These are phyloP conservation scores for Pseudorhombus dupliciocellatus DNA, from an alignment of 2,113 vertebrate species.

Conservation along the genomic window DNA sequence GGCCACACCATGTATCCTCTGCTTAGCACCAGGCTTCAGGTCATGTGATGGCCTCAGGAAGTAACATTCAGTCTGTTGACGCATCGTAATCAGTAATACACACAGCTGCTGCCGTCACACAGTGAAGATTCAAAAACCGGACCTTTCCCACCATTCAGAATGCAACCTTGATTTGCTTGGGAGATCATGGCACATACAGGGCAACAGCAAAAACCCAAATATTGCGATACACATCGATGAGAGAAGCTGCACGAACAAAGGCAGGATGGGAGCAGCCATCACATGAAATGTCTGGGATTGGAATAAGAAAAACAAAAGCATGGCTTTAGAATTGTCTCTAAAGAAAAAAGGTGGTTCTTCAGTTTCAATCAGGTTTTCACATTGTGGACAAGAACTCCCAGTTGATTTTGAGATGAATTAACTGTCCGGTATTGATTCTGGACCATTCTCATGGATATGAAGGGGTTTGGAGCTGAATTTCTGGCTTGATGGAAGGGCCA, in stretches of 20 bases:
- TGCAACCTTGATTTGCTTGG: neutral
- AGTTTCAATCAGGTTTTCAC: conserved; percentile 42
- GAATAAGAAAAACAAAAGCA: conserved; percentile 12
- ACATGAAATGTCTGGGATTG: conserved; percentile 24
- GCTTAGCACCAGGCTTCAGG: conserved; percentile 61
- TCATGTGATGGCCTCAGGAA: conserved; percentile 36
- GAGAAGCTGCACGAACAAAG: conserved; percentile 45
- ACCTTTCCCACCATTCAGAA: conserved; percentile 31
- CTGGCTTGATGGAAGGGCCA: neutral
- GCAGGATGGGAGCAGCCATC: conserved; percentile 22
- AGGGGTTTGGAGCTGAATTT: neutral
- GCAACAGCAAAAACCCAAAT: conserved; percentile 40
- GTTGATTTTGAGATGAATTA: conserved; percentile 17
- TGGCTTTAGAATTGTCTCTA: neutral
- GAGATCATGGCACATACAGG: conserved; percentile 54
- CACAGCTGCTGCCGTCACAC: conserved; percentile 10
- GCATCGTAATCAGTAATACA: conserved; percentile 22
- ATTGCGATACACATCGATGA: conserved; percentile 16
- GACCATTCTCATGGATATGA: neutral
- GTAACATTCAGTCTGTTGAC: conserved; percentile 52
- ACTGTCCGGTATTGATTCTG: neutral
- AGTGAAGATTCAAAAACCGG: conserved; percentile 16
- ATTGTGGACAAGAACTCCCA: conserved; percentile 33
- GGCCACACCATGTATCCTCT: conserved; percentile 21
- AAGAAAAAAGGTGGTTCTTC: neutral